phyloP scores from a whole-genome alignment of 2,888 invertebrate species.

The Harpalus rubripes region DNA sequence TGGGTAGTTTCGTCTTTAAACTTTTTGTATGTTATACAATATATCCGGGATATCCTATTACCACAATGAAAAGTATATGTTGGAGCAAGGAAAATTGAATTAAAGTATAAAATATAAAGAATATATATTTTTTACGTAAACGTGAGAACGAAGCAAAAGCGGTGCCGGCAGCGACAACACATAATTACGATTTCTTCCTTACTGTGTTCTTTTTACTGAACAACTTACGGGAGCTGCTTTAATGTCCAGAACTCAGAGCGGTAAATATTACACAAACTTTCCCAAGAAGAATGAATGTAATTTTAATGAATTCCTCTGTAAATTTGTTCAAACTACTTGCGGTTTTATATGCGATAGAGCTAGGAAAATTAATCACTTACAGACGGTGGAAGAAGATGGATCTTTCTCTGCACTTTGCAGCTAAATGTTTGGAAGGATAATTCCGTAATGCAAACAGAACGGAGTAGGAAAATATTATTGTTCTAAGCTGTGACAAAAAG shows the following conservation, averaged over 20 bases:
- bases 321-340: slow-evolving; percentile 50
- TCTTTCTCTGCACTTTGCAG: background rate
- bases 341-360: slow-evolving; percentile 31
- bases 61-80: too few relatives aligned
- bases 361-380: slow-evolving; percentile 34
- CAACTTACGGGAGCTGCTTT: too few relatives aligned
- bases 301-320: slow-evolving; percentile 52
- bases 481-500: background rate
- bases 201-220: too few relatives aligned
- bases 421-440: slow-evolving; percentile 2
- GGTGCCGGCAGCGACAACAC: too few relatives aligned
- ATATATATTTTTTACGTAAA: too few relatives aligned
- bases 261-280: slow-evolving; percentile 51
- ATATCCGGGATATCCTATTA: too few relatives aligned
- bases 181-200: too few relatives aligned
- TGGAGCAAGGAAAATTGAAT: too few relatives aligned
- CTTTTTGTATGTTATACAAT: too few relatives aligned
- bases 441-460: background rate
- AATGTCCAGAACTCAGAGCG: background rate
- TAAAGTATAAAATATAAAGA: too few relatives aligned
- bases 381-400: background rate
- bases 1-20: too few relatives aligned
- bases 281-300: slow-evolving; percentile 43
- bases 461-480: background rate
- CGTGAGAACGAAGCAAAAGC: too few relatives aligned